These are phyloP conservation scores for Cossypha caffra DNA, from an alignment of 2,797 vertebrate species.

Conservation along the genomic window DNA sequence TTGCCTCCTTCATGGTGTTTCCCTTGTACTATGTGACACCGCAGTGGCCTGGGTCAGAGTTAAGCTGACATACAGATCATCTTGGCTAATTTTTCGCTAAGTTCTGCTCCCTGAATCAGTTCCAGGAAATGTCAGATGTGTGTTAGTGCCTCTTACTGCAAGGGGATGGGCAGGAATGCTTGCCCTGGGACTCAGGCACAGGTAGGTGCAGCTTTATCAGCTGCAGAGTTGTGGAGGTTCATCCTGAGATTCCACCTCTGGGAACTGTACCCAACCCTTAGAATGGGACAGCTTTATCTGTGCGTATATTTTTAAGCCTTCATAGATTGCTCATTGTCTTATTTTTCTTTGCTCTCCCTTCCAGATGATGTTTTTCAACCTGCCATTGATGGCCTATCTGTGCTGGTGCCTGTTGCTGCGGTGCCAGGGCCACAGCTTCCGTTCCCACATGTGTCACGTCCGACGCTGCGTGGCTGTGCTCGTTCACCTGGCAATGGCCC, in stretches of 20 bases:
- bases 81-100: neutral
- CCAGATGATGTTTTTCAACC: conserved; percentile 93
- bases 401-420: conserved; percentile 93
- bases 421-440: conserved; percentile 86
- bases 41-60: neutral
- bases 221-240: neutral
- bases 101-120: neutral
- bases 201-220: neutral
- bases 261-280: neutral
- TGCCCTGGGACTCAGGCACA: neutral
- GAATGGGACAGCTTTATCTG: neutral
- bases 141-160: neutral
- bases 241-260: neutral
- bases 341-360: neutral
- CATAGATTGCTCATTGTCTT: neutral
- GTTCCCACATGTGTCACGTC: conserved; percentile 81
- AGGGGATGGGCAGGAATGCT: neutral
- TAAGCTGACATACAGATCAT: neutral
- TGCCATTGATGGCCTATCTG: conserved; percentile 90
- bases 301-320: neutral
- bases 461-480: conserved; percentile 69
- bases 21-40: neutral
- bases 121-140: neutral
- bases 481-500: conserved; percentile 82
- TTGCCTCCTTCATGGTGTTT: neutral